phyloP scores from a whole-genome alignment of 2,113 vertebrate species.

The Cacatua alba region DNA sequence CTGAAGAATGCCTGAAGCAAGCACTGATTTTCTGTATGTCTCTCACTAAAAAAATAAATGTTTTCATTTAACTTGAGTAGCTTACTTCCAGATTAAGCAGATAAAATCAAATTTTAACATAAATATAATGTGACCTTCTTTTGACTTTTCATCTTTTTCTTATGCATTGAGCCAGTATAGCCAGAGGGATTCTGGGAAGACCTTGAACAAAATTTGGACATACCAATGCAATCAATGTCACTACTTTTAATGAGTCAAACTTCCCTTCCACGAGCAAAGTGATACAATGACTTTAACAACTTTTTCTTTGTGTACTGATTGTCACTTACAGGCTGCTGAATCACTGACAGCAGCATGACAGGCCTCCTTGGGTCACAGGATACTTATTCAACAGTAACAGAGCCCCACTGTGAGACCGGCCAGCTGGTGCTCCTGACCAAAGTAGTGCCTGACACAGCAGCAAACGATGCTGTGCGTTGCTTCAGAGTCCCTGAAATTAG shows the following conservation, averaged over 20 bases:
- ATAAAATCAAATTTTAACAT: neutral
- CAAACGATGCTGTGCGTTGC: neutral
- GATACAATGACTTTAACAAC: neutral
- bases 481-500: neutral
- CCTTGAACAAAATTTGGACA: neutral
- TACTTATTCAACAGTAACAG: neutral
- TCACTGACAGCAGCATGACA: neutral
- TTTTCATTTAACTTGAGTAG: neutral
- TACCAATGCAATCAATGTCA: neutral
- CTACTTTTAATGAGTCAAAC: neutral
- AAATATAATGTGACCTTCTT: neutral
- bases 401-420: rapidly evolving
- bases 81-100: neutral
- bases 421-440: neutral
- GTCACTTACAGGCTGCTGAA: neutral
- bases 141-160: neutral
- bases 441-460: neutral
- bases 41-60: neutral
- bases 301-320: neutral
- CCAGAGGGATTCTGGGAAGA: neutral
- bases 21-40: neutral
- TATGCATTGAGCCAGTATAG: neutral
- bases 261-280: neutral
- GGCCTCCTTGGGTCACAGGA: neutral
- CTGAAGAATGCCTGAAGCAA: neutral